Evolutionary conservation across 1,140 invertebrate genomes (phyloP).

Genomic region (Zaprionus capensis): DNA sequence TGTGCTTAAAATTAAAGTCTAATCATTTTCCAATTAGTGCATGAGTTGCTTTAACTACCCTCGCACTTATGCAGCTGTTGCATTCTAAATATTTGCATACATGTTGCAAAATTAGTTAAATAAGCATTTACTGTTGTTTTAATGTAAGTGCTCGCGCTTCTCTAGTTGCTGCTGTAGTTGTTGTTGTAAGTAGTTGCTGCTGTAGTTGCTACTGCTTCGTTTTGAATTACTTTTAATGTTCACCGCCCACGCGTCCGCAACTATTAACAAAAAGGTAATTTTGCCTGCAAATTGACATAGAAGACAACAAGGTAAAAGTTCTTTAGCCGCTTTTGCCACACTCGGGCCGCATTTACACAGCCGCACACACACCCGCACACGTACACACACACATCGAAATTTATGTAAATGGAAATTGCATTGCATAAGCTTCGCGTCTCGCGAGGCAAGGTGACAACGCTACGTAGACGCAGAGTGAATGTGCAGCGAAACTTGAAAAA

Average conservation of each 20-base stretch:
- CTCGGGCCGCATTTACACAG: slow-evolving; percentile 29
- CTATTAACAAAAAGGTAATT: slow-evolving; percentile 80
- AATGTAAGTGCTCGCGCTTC: slow-evolving; percentile 53
- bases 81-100: slow-evolving; percentile 78
- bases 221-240: slow-evolving; percentile 79
- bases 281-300: slow-evolving; percentile 76
- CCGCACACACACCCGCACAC: slow-evolving; percentile 11
- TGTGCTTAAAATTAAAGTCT: not conserved
- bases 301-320: slow-evolving; percentile 70
- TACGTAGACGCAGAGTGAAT: slow-evolving; percentile 69
- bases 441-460: slow-evolving; percentile 28
- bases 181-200: not conserved
- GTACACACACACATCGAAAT: slow-evolving; percentile 57
- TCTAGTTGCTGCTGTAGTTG: slow-evolving; percentile 8
- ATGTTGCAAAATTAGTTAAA: slow-evolving; percentile 78
- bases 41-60: not conserved
- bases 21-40: not conserved
- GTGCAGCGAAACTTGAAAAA: slow-evolving; percentile 33
- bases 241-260: slow-evolving; percentile 47
- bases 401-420: slow-evolving; percentile 81
- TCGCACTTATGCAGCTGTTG: slow-evolving; percentile 73
- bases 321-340: slow-evolving; percentile 49
- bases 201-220: slow-evolving; percentile 6
- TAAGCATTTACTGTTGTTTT: slow-evolving; percentile 78
- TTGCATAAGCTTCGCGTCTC: slow-evolving; percentile 64